Evolutionary conservation across 2,113 vertebrate species (phyloP).

Genomic region (Nesoenas mayeri): DNA sequence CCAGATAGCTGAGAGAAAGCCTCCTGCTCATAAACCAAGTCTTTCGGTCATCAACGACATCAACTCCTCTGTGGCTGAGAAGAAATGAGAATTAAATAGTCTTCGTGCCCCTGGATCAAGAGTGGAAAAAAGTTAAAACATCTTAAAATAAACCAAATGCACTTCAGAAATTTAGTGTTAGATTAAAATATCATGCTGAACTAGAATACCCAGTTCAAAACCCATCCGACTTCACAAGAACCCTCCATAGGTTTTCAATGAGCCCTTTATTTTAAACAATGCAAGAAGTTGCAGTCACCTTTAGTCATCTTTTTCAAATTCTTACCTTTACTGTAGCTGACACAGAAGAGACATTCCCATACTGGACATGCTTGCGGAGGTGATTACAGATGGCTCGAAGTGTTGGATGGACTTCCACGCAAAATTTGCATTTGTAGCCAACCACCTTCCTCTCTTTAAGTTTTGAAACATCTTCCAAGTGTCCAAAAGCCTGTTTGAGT

Average conservation of each 20-base stretch:
- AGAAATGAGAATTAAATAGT: slow-evolving; percentile 43
- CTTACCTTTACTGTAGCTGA: slow-evolving; percentile 81
- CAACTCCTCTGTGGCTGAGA: slow-evolving; percentile 22
- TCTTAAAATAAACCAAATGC: background rate
- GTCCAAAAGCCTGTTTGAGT: slow-evolving; percentile 79
- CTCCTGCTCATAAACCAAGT: slow-evolving; percentile 6
- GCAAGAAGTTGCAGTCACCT: background rate
- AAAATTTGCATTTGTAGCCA: slow-evolving; percentile 98
- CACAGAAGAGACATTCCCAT: slow-evolving; percentile 88
- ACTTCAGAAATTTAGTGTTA: background rate
- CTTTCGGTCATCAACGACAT: slow-evolving; percentile 25
- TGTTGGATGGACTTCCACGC: slow-evolving; percentile 93
- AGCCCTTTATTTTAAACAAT: background rate
- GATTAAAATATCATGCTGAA: background rate
- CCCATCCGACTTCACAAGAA: background rate
- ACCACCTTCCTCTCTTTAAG: slow-evolving; percentile 84
- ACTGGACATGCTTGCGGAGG: slow-evolving; percentile 96
- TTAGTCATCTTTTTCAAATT: background rate
- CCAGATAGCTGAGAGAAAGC: background rate
- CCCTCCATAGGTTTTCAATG: background rate
- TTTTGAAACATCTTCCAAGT: slow-evolving; percentile 80
- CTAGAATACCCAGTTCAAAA: background rate
- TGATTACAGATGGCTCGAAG: slow-evolving; percentile 98
- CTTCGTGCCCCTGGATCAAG: slow-evolving; percentile 21
- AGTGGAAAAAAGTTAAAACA: slow-evolving; percentile 54